Percentiles rank a stretch among this genome's conserved stretches.
These are phyloP conservation scores for Coturnix japonica DNA, from an alignment of 2,113 vertebrate genomes.

Conservation along the genomic window DNA sequence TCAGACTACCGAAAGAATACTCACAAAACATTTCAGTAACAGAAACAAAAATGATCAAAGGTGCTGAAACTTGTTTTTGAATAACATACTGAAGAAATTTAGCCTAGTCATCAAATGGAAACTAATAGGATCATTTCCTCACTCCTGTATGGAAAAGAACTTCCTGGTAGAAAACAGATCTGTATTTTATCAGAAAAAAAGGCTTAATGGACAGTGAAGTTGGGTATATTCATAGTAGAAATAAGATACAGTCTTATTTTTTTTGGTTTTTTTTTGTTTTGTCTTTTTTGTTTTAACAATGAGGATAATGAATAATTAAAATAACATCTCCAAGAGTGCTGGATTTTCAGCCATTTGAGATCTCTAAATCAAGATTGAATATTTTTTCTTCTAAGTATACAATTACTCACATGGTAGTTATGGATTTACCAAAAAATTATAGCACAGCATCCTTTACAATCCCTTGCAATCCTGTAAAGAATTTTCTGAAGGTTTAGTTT, in stretches of 20 bases:
- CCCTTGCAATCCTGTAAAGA: not conserved
- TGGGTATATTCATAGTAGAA: not conserved
- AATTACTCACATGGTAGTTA: not conserved
- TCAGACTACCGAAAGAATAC: not conserved
- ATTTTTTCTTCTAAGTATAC: not conserved
- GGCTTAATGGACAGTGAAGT: not conserved
- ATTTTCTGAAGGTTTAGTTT: not conserved
- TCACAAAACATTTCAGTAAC: not conserved
- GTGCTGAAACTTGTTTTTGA: not conserved
- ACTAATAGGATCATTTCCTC: not conserved
- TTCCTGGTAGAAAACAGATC: not conserved
- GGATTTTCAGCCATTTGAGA: not conserved
- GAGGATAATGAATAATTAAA: not conserved
- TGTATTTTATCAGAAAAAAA: conserved; percentile 1
- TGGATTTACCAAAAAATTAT: not conserved
- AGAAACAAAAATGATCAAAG: not conserved
- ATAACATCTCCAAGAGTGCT: not conserved
- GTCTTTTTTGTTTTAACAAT: not conserved
- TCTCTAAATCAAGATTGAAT: not conserved
- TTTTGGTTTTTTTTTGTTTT: too few species aligned
- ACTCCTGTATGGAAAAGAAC: not conserved
- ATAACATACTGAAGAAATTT: not conserved
- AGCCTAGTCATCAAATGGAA: not conserved
- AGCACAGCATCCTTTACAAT: not conserved
- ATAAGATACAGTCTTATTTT: not conserved